These are phyloP conservation scores for Etheostoma nigrum DNA, from an alignment of 2,797 vertebrate genomes.

Conservation along the genomic window DNA sequence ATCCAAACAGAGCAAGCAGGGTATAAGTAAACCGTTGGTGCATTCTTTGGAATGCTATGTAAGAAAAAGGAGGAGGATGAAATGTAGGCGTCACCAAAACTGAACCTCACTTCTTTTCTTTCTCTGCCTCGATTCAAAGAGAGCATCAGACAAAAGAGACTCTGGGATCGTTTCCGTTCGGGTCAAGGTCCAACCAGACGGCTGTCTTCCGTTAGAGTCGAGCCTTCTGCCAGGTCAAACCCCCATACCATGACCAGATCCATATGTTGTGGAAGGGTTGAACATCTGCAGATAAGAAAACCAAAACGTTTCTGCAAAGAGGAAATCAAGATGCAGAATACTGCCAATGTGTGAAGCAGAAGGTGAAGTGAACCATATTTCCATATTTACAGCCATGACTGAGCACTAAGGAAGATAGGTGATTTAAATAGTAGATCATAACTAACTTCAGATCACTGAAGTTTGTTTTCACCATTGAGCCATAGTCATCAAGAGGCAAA, in stretches of 20 bases:
- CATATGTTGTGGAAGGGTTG: slow-evolving; percentile 60
- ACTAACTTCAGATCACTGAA: slow-evolving; percentile 8
- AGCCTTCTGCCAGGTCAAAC: slow-evolving; percentile 34
- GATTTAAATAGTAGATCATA: slow-evolving; percentile 29
- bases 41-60: slow-evolving; percentile 18
- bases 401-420: not conserved
- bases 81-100: slow-evolving; percentile 1
- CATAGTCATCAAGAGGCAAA: slow-evolving; percentile 19
- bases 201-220: slow-evolving; percentile 42
- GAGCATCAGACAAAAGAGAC: slow-evolving; percentile 13
- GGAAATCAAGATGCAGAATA: slow-evolving; percentile 58
- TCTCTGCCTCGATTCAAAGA: slow-evolving; percentile 11
- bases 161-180: slow-evolving; percentile 23
- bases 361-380: slow-evolving; percentile 42
- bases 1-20: slow-evolving; percentile 5
- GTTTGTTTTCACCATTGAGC: slow-evolving; percentile 20
- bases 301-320: slow-evolving; percentile 46
- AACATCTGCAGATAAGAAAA: slow-evolving; percentile 72
- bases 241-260: slow-evolving; percentile 60
- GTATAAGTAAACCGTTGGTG: slow-evolving; percentile 3
- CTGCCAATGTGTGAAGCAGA: slow-evolving; percentile 57
- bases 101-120: not conserved
- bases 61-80: not conserved
- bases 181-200: slow-evolving; percentile 54
- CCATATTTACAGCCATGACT: slow-evolving; percentile 29